These are phyloP conservation scores for Drosophila simulans DNA, from an alignment of 1,140 invertebrate species.

Conservation along the genomic window DNA sequence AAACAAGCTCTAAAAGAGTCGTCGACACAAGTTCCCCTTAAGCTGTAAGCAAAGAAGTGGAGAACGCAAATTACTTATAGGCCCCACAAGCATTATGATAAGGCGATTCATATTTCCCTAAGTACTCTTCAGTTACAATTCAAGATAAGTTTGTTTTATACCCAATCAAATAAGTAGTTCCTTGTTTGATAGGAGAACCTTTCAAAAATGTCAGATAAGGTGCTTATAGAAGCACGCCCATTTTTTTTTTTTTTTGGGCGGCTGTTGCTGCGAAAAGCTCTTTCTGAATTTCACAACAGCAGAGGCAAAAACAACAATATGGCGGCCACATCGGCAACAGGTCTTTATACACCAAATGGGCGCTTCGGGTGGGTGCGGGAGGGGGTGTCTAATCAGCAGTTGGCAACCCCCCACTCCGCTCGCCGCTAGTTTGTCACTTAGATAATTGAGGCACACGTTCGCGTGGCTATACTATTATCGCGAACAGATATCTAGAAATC, in stretches of 20 bases:
- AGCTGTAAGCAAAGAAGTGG: constrained; percentile 68
- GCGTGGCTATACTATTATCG: constrained; percentile 52
- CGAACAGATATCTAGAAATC: constrained; percentile 53
- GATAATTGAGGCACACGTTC: constrained; percentile 52
- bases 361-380: background rate
- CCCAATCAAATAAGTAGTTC: constrained; percentile 22
- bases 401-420: constrained; percentile 24
- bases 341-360: constrained; percentile 13
- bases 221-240: background rate
- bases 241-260: background rate
- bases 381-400: constrained; percentile 60
- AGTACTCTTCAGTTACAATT: constrained; percentile 34
- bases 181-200: constrained; percentile 31
- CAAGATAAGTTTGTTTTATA: constrained; percentile 31
- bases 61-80: constrained; percentile 57
- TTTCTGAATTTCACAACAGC: constrained; percentile 68
- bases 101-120: background rate
- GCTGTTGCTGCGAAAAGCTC: constrained; percentile 48
- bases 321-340: constrained; percentile 51
- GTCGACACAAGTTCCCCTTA: constrained; percentile 82
- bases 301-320: constrained; percentile 44
- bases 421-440: constrained; percentile 6
- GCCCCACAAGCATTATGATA: constrained; percentile 15
- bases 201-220: constrained; percentile 26
- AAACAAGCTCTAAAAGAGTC: constrained; percentile 84